Evolutionary conservation across 2,888 invertebrate genomes (phyloP), one percentile per base, ranked within the genome.

Genomic region (Folsomia manolachei): DNA sequence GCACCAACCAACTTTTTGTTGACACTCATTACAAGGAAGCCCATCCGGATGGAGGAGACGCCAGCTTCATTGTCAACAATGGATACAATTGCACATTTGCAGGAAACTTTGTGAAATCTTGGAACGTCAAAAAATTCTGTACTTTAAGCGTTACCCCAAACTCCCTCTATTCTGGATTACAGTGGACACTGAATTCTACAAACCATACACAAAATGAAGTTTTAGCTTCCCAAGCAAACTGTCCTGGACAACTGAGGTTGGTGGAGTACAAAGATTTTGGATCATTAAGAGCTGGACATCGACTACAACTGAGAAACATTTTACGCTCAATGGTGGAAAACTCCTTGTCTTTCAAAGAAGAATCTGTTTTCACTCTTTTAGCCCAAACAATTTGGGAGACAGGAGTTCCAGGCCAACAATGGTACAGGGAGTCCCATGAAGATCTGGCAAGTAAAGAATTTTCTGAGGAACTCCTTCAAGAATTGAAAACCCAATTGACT

Each of bases 301-400:
- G 72, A n/a, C 64, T 76, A 9, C 76, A 76, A 39, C 25, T 74
- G 0, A 39, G 63, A 52, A 76, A 76, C 64, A 27, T 76, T n/a
- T 76, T 69, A 63, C 51, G 71, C 19, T 60, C 51, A 2, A 53
- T 76, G 1, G 19, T 25, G 9, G 60, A 62, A 24, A 51, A 24
- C 4, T n/a, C 24, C n/a, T 14, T 76, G n/a, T 39, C 60, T 1
- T 26, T 76, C 1, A 69, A 72, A 51, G 64, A 69, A 27, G 71
- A 72, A 18, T 70, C 76, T 11, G 76, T 76, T 11, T 39, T 74
- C 11, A 63, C 63, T 7, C 24, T 76, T 7, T 52, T 74, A 18
- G 25, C 69, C 14, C 39, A 39, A 39, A 14, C 39, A 9, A 9
- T 39, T 4, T 39, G 39, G 39, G 39, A 39, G 39, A 14, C 39